Percentiles rank a stretch among this genome's conserved stretches.
Evolutionary conservation across 2,888 invertebrate species (phyloP).

Genomic region (Orthosia gracilis): DNA sequence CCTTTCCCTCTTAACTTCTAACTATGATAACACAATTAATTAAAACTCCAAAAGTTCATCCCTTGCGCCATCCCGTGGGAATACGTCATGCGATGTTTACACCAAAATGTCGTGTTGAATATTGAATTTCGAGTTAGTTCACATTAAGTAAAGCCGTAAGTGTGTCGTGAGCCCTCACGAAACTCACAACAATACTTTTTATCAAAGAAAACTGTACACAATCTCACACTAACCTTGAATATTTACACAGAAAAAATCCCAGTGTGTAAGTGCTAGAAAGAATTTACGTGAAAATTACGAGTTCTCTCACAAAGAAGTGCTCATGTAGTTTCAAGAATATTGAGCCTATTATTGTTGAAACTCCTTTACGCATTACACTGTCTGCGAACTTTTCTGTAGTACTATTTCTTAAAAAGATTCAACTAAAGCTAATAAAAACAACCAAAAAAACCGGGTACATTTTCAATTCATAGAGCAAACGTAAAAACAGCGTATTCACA

Average conservation of each 20-base stretch:
- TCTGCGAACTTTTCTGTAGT: constrained; percentile 35
- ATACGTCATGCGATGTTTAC: constrained; percentile 85
- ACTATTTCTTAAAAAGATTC: constrained; percentile 8
- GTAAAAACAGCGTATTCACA: constrained; percentile 62
- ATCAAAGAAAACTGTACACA: constrained; percentile 29
- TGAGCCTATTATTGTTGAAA: neutral
- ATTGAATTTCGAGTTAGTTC: constrained; percentile 86
- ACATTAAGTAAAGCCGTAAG: constrained; percentile 75
- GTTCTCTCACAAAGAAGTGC: neutral
- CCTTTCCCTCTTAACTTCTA: neutral
- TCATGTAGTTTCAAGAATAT: constrained; percentile 10
- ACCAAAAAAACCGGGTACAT: constrained; percentile 32
- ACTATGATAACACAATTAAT: constrained; percentile 54
- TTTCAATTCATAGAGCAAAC: constrained; percentile 62
- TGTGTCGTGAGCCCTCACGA: constrained; percentile 49
- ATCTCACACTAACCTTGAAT: constrained; percentile 22
- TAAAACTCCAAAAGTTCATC: constrained; percentile 49
- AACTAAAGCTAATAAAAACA: constrained; percentile 30
- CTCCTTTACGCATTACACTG: constrained; percentile 1
- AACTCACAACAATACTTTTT: constrained; percentile 43
- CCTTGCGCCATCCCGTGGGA: constrained; percentile 69
- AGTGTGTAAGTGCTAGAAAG: constrained; percentile 26
- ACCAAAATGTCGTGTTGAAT: constrained; percentile 87
- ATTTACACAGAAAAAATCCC: constrained; percentile 12
- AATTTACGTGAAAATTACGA: constrained; percentile 29